Evolutionary conservation across 2,888 invertebrate genomes (phyloP).

Genomic region (Mystacides longicornis): DNA sequence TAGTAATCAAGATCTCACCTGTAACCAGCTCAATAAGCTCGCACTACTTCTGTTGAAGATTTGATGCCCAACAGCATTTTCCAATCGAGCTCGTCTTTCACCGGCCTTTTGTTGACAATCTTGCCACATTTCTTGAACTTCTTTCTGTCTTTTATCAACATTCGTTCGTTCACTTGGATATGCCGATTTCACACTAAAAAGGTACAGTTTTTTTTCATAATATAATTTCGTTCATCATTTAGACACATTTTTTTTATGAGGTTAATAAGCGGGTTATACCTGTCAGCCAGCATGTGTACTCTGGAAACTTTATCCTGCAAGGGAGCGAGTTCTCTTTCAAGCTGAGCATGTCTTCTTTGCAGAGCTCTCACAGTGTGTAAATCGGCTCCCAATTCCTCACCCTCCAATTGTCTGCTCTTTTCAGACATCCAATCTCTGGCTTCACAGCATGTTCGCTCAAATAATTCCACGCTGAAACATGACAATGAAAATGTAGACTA

Average conservation of each 20-base stretch:
- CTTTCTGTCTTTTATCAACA: slow-evolving; percentile 75
- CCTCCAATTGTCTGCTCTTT: slow-evolving; percentile 85
- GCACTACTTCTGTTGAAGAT: slow-evolving; percentile 83
- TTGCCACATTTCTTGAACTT: slow-evolving; percentile 83
- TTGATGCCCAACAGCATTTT: slow-evolving; percentile 92
- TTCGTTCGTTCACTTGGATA: slow-evolving; percentile 87
- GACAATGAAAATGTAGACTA: too few species aligned
- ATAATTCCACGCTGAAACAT: slow-evolving; percentile 75
- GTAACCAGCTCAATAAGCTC: slow-evolving; percentile 75
- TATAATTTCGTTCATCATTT: not conserved
- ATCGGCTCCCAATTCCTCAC: slow-evolving; percentile 71
- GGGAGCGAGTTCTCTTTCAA: slow-evolving; percentile 91
- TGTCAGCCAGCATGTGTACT: slow-evolving; percentile 79
- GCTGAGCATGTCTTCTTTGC: slow-evolving; percentile 84
- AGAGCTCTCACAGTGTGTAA: slow-evolving; percentile 85
- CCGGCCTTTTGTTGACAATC: slow-evolving; percentile 79
- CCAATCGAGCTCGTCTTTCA: slow-evolving; percentile 74
- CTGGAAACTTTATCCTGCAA: slow-evolving; percentile 89
- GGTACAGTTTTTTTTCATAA: not conserved
- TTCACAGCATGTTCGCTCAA: slow-evolving; percentile 93
- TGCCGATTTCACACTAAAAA: slow-evolving; percentile 41
- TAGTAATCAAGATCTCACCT: slow-evolving; percentile 34
- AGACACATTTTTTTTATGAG: too few species aligned
- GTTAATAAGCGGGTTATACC: too few species aligned
- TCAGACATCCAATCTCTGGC: slow-evolving; percentile 97